A percentile compares a stretch with the other conserved stretches of the same genome.
Evolutionary conservation across 2,113 vertebrate species (phyloP).

Genomic region (Isurus oxyrinchus): DNA sequence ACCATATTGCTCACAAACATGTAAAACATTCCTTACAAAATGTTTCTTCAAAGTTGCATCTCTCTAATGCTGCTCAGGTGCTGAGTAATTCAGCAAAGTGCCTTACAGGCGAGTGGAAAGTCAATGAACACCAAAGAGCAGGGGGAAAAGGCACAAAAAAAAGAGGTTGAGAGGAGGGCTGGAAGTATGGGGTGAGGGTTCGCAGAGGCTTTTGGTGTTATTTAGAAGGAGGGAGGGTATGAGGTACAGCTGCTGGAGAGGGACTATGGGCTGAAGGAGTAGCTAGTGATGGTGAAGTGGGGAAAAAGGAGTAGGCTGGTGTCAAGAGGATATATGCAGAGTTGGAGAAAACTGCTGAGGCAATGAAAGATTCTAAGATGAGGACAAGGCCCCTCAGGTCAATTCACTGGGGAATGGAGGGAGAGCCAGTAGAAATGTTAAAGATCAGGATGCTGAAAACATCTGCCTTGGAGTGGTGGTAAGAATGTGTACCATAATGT

Average conservation of each 20-base stretch:
- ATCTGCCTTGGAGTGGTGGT: not conserved
- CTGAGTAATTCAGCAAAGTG: not conserved
- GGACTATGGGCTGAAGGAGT: not conserved
- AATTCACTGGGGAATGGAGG: not conserved
- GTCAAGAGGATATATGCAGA: not conserved
- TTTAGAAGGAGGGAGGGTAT: not conserved
- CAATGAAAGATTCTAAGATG: not conserved
- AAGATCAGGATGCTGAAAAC: not conserved
- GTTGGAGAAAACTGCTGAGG: not conserved
- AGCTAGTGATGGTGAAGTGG: not conserved
- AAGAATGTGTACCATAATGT: not conserved
- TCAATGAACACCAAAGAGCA: not conserved
- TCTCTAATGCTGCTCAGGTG: not conserved
- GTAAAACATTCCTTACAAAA: not conserved
- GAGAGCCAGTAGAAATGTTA: too few species aligned
- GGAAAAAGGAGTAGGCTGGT: not conserved
- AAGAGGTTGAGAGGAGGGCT: not conserved
- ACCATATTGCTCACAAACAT: conserved; percentile 2
- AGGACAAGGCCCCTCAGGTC: not conserved
- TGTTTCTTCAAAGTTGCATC: not conserved
- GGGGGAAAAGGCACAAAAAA: not conserved
- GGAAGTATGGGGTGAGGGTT: not conserved
- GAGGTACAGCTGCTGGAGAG: not conserved
- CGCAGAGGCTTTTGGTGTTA: not conserved
- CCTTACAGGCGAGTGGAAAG: not conserved